Base-by-base conservation (phyloP, 2,888 invertebrate genomes). In the Clunio marinus region DNA sequence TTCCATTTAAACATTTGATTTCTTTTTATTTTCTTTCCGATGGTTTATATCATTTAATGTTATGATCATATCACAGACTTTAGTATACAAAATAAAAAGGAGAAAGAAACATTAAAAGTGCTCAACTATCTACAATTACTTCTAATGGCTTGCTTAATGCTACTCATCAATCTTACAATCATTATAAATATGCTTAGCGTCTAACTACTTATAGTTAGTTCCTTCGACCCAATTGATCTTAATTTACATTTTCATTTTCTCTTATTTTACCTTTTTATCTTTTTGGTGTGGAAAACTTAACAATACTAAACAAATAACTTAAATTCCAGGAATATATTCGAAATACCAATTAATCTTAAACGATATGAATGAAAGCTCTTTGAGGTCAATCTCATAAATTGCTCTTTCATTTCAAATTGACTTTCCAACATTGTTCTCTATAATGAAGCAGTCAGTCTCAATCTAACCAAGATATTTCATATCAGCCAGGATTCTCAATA, bases 81-180 rank as follows among this genome's bases (percentile, higher is more conserved):
- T 51, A 51, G 51, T 51, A 51, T 51, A 51, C 51, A 22, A 51
- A 51, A n/a, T n/a, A n/a, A n/a, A n/a, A n/a, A n/a, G n/a, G n/a
- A n/a, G n/a, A n/a, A n/a, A n/a, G n/a, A n/a, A 51, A 51, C 51
- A 22, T 51, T 8, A n/a, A 51, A 22, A 20, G 20, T 17, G 17
- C 51, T 51, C 22, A 51, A 51, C 51, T 51, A 51, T 22, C 51
- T 51, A 17, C n/a, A 17, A 51, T 32, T 45, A 45, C 15, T 22
- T 51, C n/a, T 20, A 51, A 51, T 51, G 51, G 51, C 51, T 7
- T 41, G 10, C 10, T n/a, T 41, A 41, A 41, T 41, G n/a, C n/a
- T n/a, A n/a, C 41, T 41, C 41, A 41, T 5, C 41, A n/a, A 41
- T n/a, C n/a, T n/a, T n/a, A n/a, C n/a, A n/a, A n/a, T n/a, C n/a